Evolutionary conservation across 2,888 invertebrate genomes (phyloP).

Genomic region (Himalopsyche tibetana): DNA sequence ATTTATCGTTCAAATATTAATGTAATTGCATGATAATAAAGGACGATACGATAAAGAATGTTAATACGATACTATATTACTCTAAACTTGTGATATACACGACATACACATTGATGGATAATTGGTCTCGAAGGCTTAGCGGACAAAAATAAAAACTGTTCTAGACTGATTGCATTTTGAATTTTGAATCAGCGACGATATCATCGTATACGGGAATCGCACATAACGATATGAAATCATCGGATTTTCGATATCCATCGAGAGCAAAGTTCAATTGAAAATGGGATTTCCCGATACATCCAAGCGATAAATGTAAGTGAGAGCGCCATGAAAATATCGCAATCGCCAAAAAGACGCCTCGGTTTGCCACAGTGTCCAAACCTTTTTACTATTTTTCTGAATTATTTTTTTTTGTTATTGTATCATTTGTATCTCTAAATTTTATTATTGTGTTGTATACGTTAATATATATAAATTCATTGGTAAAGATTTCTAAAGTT

Average conservation of each 20-base stretch:
- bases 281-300: background rate
- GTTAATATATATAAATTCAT: no score
- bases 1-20: no score
- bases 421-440: no score
- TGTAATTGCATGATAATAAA: no score
- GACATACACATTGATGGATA: background rate
- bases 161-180: slow-evolving; percentile 31
- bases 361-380: background rate
- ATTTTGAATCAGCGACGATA: background rate
- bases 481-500: no score
- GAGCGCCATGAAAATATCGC: slow-evolving; percentile 29
- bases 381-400: background rate
- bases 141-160: slow-evolving; percentile 12
- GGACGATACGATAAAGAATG: no score
- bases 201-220: background rate
- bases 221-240: slow-evolving; percentile 34
- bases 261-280: slow-evolving; percentile 39
- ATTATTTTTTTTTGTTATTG: no score
- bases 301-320: slow-evolving; percentile 39
- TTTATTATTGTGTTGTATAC: no score
- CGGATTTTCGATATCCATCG: slow-evolving; percentile 35
- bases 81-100: no score
- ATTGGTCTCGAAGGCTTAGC: background rate
- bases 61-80: no score
- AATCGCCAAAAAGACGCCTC: slow-evolving; percentile 10